These are phyloP conservation scores for Dryadula phaetusa DNA, from an alignment of 2,888 invertebrate genomes.

Conservation along the genomic window DNA sequence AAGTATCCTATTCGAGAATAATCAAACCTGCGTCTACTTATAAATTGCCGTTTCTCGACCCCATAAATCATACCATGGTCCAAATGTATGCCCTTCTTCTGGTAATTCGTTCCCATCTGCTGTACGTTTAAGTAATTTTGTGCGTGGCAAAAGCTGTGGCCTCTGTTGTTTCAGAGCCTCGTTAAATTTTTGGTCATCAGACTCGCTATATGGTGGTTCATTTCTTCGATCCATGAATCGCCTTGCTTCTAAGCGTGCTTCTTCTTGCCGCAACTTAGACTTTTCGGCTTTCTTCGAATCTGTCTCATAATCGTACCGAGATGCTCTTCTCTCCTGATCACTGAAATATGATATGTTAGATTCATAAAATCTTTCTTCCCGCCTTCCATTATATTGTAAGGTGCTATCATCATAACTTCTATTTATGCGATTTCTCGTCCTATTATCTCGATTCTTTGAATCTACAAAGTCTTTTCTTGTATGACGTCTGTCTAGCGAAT, in stretches of 20 bases:
- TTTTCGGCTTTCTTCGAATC: slow-evolving; percentile 83
- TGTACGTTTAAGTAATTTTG: slow-evolving; percentile 87
- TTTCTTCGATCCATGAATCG: slow-evolving; percentile 71
- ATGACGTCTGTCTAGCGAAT: slow-evolving; percentile 75
- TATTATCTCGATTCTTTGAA: slow-evolving; percentile 65
- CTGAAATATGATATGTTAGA: slow-evolving; percentile 79
- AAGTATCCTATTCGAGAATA: slow-evolving; percentile 34
- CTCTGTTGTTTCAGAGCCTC: slow-evolving; percentile 79
- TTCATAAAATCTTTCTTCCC: slow-evolving; percentile 77
- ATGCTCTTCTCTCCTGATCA: slow-evolving; percentile 72
- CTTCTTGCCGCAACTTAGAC: slow-evolving; percentile 78
- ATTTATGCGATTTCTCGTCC: slow-evolving; percentile 63
- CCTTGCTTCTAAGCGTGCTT: slow-evolving; percentile 75
- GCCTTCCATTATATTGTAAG: slow-evolving; percentile 70
- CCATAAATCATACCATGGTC: slow-evolving; percentile 96
- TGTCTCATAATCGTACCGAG: slow-evolving; percentile 79
- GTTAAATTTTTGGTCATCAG: slow-evolving; percentile 84
- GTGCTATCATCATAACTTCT: slow-evolving; percentile 79
- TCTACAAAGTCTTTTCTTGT: slow-evolving; percentile 70
- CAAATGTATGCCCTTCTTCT: slow-evolving; percentile 89
- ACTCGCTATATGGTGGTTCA: slow-evolving; percentile 78
- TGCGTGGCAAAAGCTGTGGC: slow-evolving; percentile 87
- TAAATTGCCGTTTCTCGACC: slow-evolving; percentile 88
- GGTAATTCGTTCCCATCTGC: slow-evolving; percentile 76
- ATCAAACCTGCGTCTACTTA: slow-evolving; percentile 74